Evolutionary conservation across 2,797 vertebrate species (phyloP).

Genomic region (Microctenopoma stevenorrisi): DNA sequence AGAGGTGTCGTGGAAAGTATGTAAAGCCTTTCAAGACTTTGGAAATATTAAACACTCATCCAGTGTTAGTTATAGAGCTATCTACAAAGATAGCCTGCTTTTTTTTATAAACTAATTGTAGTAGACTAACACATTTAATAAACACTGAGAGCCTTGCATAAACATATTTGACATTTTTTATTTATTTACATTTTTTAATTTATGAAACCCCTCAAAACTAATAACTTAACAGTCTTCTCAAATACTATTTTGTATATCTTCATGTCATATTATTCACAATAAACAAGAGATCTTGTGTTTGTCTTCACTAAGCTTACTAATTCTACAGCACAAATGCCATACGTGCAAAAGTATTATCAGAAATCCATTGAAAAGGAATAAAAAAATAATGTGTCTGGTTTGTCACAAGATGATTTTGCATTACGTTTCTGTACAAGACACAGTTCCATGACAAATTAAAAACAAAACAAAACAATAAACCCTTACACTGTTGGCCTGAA

Average conservation of each 20-base stretch:
- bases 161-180: conserved; percentile 10
- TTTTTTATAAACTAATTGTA: not conserved
- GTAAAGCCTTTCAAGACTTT: not conserved
- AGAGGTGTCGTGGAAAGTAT: conserved; percentile 8
- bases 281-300: conserved; percentile 8
- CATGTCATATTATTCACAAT: conserved; percentile 30
- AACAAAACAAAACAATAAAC: not conserved
- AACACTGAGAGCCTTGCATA: not conserved
- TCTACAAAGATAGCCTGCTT: not conserved
- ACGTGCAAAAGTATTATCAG: conserved; percentile 41
- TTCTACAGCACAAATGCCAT: conserved; percentile 31
- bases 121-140: not conserved
- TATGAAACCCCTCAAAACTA: not conserved
- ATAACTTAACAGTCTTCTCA: conserved; percentile 14
- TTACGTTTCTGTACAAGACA: conserved; percentile 4
- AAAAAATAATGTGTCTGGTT: not conserved
- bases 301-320: conserved; percentile 19
- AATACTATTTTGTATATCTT: conserved; percentile 7
- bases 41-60: not conserved
- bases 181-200: conserved; percentile 28
- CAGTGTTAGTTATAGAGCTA: not conserved
- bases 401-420: not conserved
- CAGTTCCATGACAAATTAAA: not conserved
- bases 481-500: not conserved
- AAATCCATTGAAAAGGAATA: conserved; percentile 18